Base-by-base conservation (phyloP, 2,888 invertebrate species). In the Lasioglossum morio region DNA sequence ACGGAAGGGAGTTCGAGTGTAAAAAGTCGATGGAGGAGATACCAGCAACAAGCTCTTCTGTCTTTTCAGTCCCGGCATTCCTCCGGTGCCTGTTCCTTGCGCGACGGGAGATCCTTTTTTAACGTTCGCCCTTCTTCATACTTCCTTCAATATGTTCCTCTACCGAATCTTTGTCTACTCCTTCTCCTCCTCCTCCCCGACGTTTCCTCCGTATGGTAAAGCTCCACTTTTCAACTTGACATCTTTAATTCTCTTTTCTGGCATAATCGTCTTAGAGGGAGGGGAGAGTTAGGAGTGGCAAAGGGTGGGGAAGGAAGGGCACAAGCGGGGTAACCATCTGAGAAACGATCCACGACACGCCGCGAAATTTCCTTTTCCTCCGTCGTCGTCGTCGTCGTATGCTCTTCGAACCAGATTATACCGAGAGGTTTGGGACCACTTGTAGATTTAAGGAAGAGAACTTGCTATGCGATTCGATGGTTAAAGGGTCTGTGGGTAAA, bases 141-240 rank as follows among this genome's bases (percentile, higher is more conserved):
- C 90, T 86, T 89, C 89, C 92, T 91, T 92, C 93, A 93, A 93
- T 93, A 93, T 91, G 91, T 92, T 89, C 91, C 76, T 81, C 79
- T 30, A 83, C 79, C 83, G 80, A 87, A 86, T 80, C 77, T 86
- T 69, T 70, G 53, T 34, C 76, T 23, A 46, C 46, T 48, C 4
- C 48, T 53, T 34, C 40, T 57, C 57, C n/a, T n/a, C 10, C 48
- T 30, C 40, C 37, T 70, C 48, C 40, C 63, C 57, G 37, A 72
- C 77, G 82, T 76, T 83, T 74, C 72, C 80, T 85, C 87, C 84
- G 85, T 84, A 83, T 82, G 75, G 75, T 85, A 90, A 89, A 91
- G 87, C 91, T 91, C 91, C 91, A 92, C 93, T 92, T 94, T 93
- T 93, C 91, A 92, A 93, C 93, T 92, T 93, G 92, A 92, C 93